phyloP scores from a whole-genome alignment of 2,888 invertebrate genomes.

The Cynaeus angustus region DNA sequence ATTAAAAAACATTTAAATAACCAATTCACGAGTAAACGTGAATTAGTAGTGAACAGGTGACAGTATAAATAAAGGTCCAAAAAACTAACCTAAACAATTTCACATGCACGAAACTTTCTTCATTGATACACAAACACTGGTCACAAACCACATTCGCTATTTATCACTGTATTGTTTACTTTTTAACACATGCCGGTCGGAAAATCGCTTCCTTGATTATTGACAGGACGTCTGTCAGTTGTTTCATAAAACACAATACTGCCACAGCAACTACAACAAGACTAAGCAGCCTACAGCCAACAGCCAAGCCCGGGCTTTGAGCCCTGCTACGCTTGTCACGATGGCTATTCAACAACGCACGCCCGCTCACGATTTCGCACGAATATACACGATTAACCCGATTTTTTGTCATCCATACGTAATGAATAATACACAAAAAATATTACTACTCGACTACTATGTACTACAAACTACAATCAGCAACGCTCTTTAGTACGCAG shows the following conservation, averaged over 20 bases:
- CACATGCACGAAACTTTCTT: conserved; percentile 53
- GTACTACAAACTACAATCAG: conserved; percentile 7
- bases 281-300: conserved; percentile 40
- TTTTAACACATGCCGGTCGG: conserved; percentile 48
- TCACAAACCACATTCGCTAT: conserved; percentile 30
- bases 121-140: conserved; percentile 21
- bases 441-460: conserved; percentile 19
- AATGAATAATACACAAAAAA: conserved; percentile 29
- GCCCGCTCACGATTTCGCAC: conserved; percentile 54
- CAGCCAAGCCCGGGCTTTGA: conserved; percentile 61
- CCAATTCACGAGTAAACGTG: conserved; percentile 36
- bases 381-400: conserved; percentile 51
- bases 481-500: background rate
- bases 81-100: conserved; percentile 60
- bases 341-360: conserved; percentile 56
- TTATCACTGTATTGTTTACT: conserved; percentile 35
- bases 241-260: conserved; percentile 36
- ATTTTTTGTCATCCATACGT: conserved; percentile 38
- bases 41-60: conserved; percentile 54
- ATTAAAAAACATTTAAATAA: conserved; percentile 41
- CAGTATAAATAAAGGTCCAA: conserved; percentile 47
- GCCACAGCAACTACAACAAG: conserved; percentile 44
- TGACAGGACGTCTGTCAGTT: conserved; percentile 40
- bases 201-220: conserved; percentile 27
- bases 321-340: conserved; percentile 57